Evolutionary conservation across 2,888 invertebrate species (phyloP), one percentile per base, ranked within the genome.

Genomic region (Camponotus fellah): DNA sequence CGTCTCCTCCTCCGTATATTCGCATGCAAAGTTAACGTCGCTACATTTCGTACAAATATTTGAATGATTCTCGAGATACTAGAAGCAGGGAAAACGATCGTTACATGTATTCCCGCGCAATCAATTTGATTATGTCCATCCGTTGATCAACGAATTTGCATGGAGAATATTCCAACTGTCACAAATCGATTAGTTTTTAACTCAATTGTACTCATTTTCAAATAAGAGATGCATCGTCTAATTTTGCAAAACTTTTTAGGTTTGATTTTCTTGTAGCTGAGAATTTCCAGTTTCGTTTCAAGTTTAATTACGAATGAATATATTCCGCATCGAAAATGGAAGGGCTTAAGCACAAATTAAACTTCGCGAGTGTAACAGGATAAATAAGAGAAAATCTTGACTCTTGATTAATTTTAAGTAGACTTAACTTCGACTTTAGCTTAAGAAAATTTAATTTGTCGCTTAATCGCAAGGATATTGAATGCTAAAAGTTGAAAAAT

Each of bases 321-420:
- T 58, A 68, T 77, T 68, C 56, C 10, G n/a, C 12, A 56, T 68
- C 32, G 68, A 62, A 77, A 58, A 32, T 68, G 8, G 49, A 49
- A n/a, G 49, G 17, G 49, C 49, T 49, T 49, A 49, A 49, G 43
- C 56, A 43, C 43, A 68, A 77, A 58, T 68, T 43, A 68, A 77
- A 58, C 43, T 43, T 40, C n/a, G 68, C 68, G 68, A 56, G 9
- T 56, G 56, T 68, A 77, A 68, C n/a, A 77, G 58, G 77, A 77
- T 68, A 77, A 77, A 77, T 77, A 77, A 77, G 77, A 77, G 77
- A 77, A 68, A 43, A 43, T 58, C 56, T 58, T 68, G 68, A n/a
- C 68, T 58, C 68, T 77, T 68, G 77, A 76, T 77, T 77, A 77
- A 77, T 77, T 77, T 77, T 77, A 77, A 77, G 56, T 77, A 77